phyloP scores from a whole-genome alignment of 2,888 invertebrate species.

The Stenoptilia bipunctidactyla region DNA sequence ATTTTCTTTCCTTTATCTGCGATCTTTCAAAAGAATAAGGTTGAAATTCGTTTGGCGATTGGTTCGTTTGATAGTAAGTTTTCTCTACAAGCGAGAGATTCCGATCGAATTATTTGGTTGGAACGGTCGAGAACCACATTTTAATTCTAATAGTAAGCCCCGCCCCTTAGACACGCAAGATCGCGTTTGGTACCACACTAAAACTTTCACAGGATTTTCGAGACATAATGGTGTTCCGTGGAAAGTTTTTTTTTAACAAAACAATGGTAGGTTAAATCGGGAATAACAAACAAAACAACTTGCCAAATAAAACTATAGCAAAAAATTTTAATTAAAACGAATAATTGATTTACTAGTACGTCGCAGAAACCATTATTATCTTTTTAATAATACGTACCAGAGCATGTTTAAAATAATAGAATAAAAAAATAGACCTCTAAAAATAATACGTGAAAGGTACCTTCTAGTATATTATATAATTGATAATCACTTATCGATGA shows the following conservation, averaged over 20 bases:
- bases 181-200: slow-evolving; percentile 43
- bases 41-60: background rate
- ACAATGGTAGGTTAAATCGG: too few species aligned
- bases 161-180: slow-evolving; percentile 63
- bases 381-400: too few species aligned
- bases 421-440: too few species aligned
- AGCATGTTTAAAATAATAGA: too few species aligned
- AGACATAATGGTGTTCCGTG: too few species aligned
- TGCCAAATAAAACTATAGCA: too few species aligned
- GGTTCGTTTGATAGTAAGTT: background rate
- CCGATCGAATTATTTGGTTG: slow-evolving; percentile 10
- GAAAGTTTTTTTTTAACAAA: too few species aligned
- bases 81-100: background rate
- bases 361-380: too few species aligned
- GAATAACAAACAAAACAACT: too few species aligned
- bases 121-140: slow-evolving; percentile 32
- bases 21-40: background rate
- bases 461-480: slow-evolving; percentile 2
- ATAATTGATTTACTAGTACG: too few species aligned
- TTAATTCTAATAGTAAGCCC: slow-evolving; percentile 58
- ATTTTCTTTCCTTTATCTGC: background rate
- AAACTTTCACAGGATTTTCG: background rate
- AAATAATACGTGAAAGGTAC: background rate
- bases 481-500: slow-evolving; percentile 21
- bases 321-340: too few species aligned